Evolutionary conservation across 2,888 invertebrate genomes (phyloP), one percentile per base, ranked within the genome.

Genomic region (Trachelus iudaicus): DNA sequence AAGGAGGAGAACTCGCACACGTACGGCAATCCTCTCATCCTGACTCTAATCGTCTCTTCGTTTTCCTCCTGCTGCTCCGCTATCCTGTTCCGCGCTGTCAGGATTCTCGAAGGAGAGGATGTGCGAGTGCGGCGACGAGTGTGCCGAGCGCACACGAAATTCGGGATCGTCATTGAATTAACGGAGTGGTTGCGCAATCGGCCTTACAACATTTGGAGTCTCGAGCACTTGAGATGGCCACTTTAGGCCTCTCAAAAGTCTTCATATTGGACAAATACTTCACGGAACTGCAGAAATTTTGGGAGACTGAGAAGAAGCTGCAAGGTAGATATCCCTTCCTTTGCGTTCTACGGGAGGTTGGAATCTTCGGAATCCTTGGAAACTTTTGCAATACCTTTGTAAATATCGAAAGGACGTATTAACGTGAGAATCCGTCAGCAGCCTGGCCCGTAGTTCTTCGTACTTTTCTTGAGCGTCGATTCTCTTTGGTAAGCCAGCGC

Each of bases 231-330:
- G 92, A 92, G 93, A 98, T 98, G 98, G 97, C 98, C 94, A 97
- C 97, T 93, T 95, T 98, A 94, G 98, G 98, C 94, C 96, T 98
- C 90, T 97, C 97, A 92, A 98, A 98, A 94, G 98, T 98, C 93
- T 98, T 98, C 95, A 98, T 98, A 92, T 95, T 98, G 94, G 98
- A 98, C 95, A 98, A 98, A 93, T 98, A 98, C 93, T 98, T 98
- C 93, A 97, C 97, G 86, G 98, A 98, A 93, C 94, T 98, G 92
- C 97, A 97, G 92, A 98, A 98, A 94, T 97, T 98, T 94, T 97
- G 98, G 97, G 97, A 98, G 93, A 97, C 97, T 83, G 98, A 98
- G 93, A 97, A 98, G 93, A 97, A 97, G 93, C 94, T 97, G 91
- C 97, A 97, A 95, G 98, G 98, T 98, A 95, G 94, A 85, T 80